Conservation (phyloP, 2,888 invertebrate genomes). For the Magallana nippona region DNA sequence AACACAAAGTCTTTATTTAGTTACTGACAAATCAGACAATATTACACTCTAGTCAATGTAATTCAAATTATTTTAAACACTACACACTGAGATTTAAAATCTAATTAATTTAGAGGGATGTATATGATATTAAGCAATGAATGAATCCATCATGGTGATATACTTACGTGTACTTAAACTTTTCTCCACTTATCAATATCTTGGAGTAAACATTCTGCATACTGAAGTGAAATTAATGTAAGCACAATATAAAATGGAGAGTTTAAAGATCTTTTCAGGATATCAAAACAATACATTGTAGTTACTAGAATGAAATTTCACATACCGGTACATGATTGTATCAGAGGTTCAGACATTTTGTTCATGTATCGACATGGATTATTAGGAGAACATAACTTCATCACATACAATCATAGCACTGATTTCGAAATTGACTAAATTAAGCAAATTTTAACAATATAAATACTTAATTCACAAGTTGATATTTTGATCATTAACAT, state of each 20-base stretch:
- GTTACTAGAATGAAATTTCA: too few relatives aligned
- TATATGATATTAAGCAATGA: too few relatives aligned
- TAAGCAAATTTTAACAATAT: too few relatives aligned
- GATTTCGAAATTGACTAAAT: too few relatives aligned
- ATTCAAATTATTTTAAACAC: too few relatives aligned
- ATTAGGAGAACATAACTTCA: constrained; percentile 15
- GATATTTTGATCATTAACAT: too few relatives aligned
- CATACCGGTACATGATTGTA: background rate
- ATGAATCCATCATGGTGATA: background rate
- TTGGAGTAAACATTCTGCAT: constrained; percentile 90
- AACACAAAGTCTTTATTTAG: constrained; percentile 50
- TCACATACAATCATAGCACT: constrained; percentile 12
- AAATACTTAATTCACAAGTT: too few relatives aligned
- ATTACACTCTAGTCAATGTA: too few relatives aligned
- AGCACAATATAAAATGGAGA: background rate
- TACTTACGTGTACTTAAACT: constrained; percentile 87
- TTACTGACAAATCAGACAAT: background rate
- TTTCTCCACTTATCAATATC: constrained; percentile 87
- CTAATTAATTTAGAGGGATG: too few relatives aligned
- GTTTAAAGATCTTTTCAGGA: too few relatives aligned
- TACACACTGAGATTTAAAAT: too few relatives aligned
- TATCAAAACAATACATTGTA: too few relatives aligned
- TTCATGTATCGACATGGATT: constrained; percentile 5
- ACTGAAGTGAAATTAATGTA: constrained; percentile 80
- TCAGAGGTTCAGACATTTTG: constrained; percentile 35